Base-by-base conservation (phyloP, 30 jellyfish, hydroid and myxozoan genomes). In the Rhopilema esculentum region DNA sequence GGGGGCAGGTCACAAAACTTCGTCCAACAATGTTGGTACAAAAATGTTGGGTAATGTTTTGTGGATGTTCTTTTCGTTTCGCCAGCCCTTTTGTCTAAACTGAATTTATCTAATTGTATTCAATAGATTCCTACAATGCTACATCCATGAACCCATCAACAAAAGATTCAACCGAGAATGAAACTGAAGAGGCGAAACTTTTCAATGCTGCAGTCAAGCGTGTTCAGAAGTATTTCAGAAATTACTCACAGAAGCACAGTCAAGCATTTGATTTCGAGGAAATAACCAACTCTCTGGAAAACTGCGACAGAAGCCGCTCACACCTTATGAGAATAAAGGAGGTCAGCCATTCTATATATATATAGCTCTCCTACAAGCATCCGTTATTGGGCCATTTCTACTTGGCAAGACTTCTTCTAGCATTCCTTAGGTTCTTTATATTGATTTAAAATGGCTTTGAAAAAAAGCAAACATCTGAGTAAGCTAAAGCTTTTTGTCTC, bases 231-330 rank as follows among this genome's bases (percentile, higher is more conserved):
- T 26, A 27, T 30, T 69, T 80, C 29, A 40, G 90, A 31, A 50
- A 53, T 0, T 80, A 29, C 63, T 81, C 90, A 65, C 61, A 80
- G 49, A 51, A 48, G n/a, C 80, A 80, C 64, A n/a, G 29, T 20
- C 72, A 21, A 0, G 67, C 70, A 31, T 80, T 53, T 49, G 81
- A 80, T 25, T 64, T 80, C 1, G 31, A 22, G 17, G 81, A 80
- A 12, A 66, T 80, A 19, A 19, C 20, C 0, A 48, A 29, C 0
- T 80, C 89, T 4, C 32, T 80, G 30, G 80, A 65, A 33, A 32
- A 80, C 61, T 80, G 89, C 64, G 89, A 80, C 31, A 65, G 89
- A 26, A 80, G 51, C 6, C 49, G 64, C 6, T 24, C 89, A 19
- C 32, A 49, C 24, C 53, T 80, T 18, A 80, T 80, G 89, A 80